Conservation (phyloP, 35 echinoderm and acorn worm species). For the Anneissia japonica region DNA sequence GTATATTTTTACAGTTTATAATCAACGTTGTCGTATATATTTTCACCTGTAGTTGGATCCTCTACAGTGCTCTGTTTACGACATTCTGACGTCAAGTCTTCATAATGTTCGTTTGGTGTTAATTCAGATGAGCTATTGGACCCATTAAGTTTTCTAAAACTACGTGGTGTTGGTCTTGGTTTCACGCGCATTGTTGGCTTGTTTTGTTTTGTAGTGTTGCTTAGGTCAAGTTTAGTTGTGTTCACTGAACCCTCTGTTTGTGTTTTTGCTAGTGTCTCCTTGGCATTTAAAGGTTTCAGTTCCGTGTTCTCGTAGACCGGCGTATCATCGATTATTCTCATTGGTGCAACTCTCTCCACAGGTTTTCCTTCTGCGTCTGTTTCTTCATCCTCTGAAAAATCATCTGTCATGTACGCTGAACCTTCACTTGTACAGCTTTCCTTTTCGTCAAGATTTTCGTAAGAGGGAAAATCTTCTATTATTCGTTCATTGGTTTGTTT, state of each 20-base stretch:
- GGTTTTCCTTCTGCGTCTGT: background rate
- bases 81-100: background rate
- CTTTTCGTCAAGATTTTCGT: background rate
- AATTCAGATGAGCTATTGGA: background rate
- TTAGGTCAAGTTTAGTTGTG: background rate
- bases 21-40: background rate
- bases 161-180: background rate
- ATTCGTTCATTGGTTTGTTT: background rate
- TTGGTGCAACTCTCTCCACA: background rate
- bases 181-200: background rate
- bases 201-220: background rate
- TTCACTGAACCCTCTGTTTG: background rate
- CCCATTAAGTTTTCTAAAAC: background rate
- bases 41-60: background rate
- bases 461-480: background rate
- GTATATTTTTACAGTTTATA: background rate
- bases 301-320: background rate
- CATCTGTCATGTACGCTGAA: background rate
- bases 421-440: background rate
- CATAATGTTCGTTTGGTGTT: background rate
- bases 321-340: background rate
- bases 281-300: background rate
- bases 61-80: background rate
- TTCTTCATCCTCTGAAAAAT: background rate
- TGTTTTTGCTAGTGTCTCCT: background rate